Evolutionary conservation across 2,888 invertebrate species (phyloP), one percentile per base, ranked within the genome.

Genomic region (Liopterus haemorrhoidalis): DNA sequence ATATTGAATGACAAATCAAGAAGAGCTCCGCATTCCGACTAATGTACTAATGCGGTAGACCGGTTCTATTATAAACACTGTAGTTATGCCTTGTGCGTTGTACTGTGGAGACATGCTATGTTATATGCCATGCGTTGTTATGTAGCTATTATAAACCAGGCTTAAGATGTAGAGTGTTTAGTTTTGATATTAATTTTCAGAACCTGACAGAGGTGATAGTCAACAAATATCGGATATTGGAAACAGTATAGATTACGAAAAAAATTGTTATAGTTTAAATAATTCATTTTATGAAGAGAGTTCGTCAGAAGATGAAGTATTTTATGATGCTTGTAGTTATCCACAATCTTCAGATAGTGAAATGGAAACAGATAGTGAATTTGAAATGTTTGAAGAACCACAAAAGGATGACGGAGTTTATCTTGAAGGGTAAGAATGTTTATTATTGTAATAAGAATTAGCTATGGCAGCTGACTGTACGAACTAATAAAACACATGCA

Each of bases 381-480:
- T 71, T 20, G 76, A 74, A 11, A 73, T 70, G 65, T 62, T 63
- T 12, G 70, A 73, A 40, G 72, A 73, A 15, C 70, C 69, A 41
- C 73, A 74, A 38, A 57, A 70, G 5, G 77, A 78, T 32, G 59
- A 70, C 3, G 66, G 67, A 1, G 71, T 75, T 48, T 81, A 79
- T 64, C 74, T 84, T 59, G 76, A 82, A 57, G 85, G 85, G 85
- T 86, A 63, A 65, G 64, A 57, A 24, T 12, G 33, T 35, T 31
- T 42, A 31, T 46, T 50, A 40, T 28, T 27, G 30, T n/a, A n/a
- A n/a, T n/a, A n/a, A n/a, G n/a, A n/a, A n/a, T n/a, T n/a, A n/a
- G n/a, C n/a, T n/a, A n/a, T n/a, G n/a, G n/a, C n/a, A n/a, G n/a
- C n/a, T n/a, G n/a, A n/a, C n/a, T n/a, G n/a, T n/a, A n/a, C n/a